Percentiles rank a stretch among this genome's conserved stretches.
These are phyloP conservation scores for Drosophila ficusphila DNA, from an alignment of 1,140 invertebrate genomes.

Conservation along the genomic window DNA sequence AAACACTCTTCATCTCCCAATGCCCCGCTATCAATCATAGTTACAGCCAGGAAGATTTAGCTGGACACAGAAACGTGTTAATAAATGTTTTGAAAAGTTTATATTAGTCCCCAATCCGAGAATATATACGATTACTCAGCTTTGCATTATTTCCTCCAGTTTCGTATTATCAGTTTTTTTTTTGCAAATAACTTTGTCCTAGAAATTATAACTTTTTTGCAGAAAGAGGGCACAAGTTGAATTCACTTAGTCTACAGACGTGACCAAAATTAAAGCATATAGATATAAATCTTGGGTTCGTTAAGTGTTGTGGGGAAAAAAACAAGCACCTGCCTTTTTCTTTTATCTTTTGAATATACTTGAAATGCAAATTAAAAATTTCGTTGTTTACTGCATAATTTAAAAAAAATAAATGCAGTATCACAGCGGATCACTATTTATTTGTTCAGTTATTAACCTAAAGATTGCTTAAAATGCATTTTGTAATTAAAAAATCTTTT, in stretches of 20 bases:
- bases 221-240: not conserved
- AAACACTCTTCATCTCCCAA: slow-evolving; percentile 43
- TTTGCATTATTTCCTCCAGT: not conserved
- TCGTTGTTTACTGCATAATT: not conserved
- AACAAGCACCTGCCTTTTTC: not conserved
- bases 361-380: not conserved
- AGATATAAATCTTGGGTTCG: not conserved
- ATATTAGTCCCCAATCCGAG: not conserved
- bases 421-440: too few species aligned
- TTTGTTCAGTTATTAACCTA: too few species aligned
- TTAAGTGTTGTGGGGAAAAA: too few species aligned
- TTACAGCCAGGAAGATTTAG: slow-evolving; percentile 32
- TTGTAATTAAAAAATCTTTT: too few species aligned
- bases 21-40: slow-evolving; percentile 63
- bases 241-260: not conserved
- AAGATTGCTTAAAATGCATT: too few species aligned
- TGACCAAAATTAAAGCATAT: not conserved
- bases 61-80: slow-evolving; percentile 30
- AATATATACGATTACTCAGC: not conserved
- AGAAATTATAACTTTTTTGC: not conserved
- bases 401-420: too few species aligned
- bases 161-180: not conserved
- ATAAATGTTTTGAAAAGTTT: slow-evolving; percentile 10
- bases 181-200: not conserved
- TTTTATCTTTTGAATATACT: not conserved